Evolutionary conservation across 2,797 vertebrate genomes (phyloP), one percentile per base, ranked within the genome.

Genomic region (Limnodromus scolopaceus): DNA sequence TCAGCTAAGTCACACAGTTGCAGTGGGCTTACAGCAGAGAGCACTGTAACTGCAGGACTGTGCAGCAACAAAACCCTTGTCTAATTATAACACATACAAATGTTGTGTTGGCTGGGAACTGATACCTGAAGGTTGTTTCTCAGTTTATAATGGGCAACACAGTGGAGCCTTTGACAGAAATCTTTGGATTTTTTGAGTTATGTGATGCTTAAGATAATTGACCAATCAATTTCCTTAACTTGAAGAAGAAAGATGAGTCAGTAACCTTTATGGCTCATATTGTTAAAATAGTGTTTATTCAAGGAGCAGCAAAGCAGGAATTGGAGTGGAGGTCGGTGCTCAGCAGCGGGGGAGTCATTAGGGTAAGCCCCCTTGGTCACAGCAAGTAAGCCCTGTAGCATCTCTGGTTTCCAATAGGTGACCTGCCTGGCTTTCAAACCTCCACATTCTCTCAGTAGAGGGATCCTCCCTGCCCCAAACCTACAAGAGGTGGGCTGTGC

Each of bases 81-180:
- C 97, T 98, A 97, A 97, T 98, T 98, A 98, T 97, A 98, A 97
- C 96, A 94, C 87, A 96, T 84, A 97, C 96, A 98, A 98, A 96
- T 45, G 72, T 87, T 84, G 92, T 97, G 98, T 98, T 99, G 98
- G 98, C 97, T 98, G 95, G 65, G 74, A 91, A 93, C 70, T 91
- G 85, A 69, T 87, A 78, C 54, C 76, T 91, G 82, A 97, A 97
- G 66, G 48, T 89, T 92, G 65, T 60, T 85, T 92, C 84, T 97
- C 54, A 15, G 39, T 92, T 96, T 94, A 66, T 36, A 81, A 36
- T 6, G 15, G 70, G 32, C 10, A 90, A 84, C 79, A 77, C 55
- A 84, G 81, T 72, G 51, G 34, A 78, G 92, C 49, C 49, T 64
- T 93, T 96, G 81, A 74, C 39, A 87, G 80, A 51, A 95, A 92